Conservation (phyloP, 1,140 invertebrate genomes). For the Pogonomyrmex barbatus region DNA sequence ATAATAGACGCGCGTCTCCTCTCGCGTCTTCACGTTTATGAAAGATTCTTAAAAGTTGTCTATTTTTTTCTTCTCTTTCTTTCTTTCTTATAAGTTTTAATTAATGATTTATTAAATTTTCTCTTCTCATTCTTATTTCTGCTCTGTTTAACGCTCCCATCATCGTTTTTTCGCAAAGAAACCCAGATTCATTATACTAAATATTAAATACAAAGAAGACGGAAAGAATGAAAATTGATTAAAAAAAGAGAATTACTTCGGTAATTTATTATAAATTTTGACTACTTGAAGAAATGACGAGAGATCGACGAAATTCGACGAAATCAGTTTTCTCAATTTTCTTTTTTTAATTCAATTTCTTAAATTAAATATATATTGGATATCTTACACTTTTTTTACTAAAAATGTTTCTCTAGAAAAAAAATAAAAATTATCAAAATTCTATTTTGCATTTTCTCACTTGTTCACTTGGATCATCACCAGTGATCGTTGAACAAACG, state of each 20-base stretch:
- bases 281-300: neutral
- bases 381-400: neutral
- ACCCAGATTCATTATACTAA: neutral
- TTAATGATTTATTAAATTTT: slow-evolving; percentile 14
- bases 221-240: neutral
- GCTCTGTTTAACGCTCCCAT: slow-evolving; percentile 25
- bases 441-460: neutral
- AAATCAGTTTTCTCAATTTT: too few relatives aligned
- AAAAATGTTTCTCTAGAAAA: neutral
- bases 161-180: neutral
- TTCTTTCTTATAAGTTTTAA: neutral
- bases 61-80: neutral
- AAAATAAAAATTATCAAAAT: neutral
- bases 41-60: neutral
- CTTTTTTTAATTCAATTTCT: too few relatives aligned
- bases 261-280: neutral
- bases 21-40: neutral
- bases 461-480: neutral
- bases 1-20: neutral
- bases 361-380: neutral
- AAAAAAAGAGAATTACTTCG: neutral
- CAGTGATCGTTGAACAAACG: neutral
- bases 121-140: neutral
- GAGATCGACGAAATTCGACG: too few relatives aligned
- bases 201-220: neutral